phyloP scores from a whole-genome alignment of 2,888 invertebrate species.

The Drosophila pseudotakahashii region DNA sequence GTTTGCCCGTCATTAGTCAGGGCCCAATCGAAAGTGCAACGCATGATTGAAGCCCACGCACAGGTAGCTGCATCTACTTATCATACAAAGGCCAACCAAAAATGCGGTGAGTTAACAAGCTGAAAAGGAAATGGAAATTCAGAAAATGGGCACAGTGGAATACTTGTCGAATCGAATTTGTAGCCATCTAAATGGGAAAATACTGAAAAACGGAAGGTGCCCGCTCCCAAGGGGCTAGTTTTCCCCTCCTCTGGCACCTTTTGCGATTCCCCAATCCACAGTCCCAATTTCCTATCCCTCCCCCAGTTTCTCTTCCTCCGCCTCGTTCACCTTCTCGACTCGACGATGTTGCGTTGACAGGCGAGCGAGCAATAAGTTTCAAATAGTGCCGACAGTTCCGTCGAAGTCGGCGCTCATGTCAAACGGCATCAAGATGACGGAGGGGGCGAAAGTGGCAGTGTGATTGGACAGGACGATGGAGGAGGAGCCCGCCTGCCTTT shows the following conservation, averaged over 20 bases:
- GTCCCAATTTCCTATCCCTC: too few relatives aligned
- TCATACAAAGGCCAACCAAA: slow-evolving; percentile 10
- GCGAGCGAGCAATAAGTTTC: slow-evolving; percentile 75
- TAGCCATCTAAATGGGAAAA: slow-evolving; percentile 46
- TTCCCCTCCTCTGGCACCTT: background rate
- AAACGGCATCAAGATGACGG: slow-evolving; percentile 37
- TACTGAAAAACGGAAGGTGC: slow-evolving; percentile 45
- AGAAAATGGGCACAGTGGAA: slow-evolving; percentile 44
- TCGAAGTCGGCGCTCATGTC: slow-evolving; percentile 63
- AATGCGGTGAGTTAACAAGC: slow-evolving; percentile 10
- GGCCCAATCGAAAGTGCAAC: slow-evolving; percentile 55
- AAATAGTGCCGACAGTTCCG: slow-evolving; percentile 62
- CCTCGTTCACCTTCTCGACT: slow-evolving; percentile 17
- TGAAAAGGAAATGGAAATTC: slow-evolving; percentile 16
- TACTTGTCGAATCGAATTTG: slow-evolving; percentile 65
- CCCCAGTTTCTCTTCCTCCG: background rate
- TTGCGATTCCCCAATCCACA: background rate
- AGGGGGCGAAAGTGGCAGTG: slow-evolving; percentile 1
- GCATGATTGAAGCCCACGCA: slow-evolving; percentile 51
- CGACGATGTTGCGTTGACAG: slow-evolving; percentile 64
- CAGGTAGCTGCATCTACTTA: slow-evolving; percentile 33
- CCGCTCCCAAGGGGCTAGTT: background rate
- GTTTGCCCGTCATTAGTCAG: slow-evolving; percentile 68
- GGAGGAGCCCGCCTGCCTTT: slow-evolving; percentile 1
- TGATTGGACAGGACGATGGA: background rate